Evolutionary conservation across 2,797 vertebrate genomes (phyloP), one percentile per base, ranked within the genome.

Genomic region (Steatocranus sp.): DNA sequence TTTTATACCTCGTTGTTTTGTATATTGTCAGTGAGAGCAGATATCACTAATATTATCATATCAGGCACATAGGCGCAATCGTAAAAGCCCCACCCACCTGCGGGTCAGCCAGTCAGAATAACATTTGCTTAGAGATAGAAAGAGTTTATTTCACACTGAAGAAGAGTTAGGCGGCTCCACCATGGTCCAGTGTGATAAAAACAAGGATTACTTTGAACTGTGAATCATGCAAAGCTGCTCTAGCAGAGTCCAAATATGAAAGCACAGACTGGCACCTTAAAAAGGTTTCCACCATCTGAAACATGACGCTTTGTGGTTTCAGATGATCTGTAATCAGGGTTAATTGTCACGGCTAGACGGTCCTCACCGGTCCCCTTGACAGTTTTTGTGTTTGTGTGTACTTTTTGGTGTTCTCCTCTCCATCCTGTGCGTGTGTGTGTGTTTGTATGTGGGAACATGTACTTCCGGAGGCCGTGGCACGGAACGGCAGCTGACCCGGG

Each of bases 131-230:
- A 14, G n/a, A 2, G 32, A 63, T 20, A 5, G 3, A 36, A 63
- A 36, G 32, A 36, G 0, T 20, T 63, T 63, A 36, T 20, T 63
- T 63, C 18, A 36, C 11, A 63, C 18, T 61, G 32, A 20, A 61
- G 56, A 61, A 5, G 18, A 20, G 18, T 36, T 0, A 61, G 32
- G 0, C 3, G 0, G 56, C 32, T 20, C 10, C 18, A 36, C 3
- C 4, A 5, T 20, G 56, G 56, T 12, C 32, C 56, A 12, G 32
- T 61, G 56, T 36, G 11, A 36, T 36, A 36, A 1, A 36, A 61
- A 61, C 1, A 61, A 36, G 56, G 56, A 36, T 61, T 61, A 36
- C 56, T 36, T 61, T 61, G 30, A 61, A 7, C 32, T 20, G 32
- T 36, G 56, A 61, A 15, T 66, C 18, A 66, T 66, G 34, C 61